phyloP scores from a whole-genome alignment of 64 coral and sea anemone genomes.

The Stichodactyla helianthus region DNA sequence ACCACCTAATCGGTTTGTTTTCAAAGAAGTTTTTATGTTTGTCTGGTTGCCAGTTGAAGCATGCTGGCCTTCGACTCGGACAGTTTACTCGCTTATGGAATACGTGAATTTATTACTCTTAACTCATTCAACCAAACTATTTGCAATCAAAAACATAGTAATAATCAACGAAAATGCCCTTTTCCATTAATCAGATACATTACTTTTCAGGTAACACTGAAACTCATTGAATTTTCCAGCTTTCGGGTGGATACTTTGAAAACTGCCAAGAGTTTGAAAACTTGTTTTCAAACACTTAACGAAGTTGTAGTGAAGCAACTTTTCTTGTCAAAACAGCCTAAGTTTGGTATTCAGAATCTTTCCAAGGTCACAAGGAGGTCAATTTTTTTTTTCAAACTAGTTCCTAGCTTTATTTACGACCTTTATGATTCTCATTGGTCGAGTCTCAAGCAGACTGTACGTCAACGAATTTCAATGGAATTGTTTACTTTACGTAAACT shows the following conservation, averaged over 20 bases:
- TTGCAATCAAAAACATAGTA: conserved; percentile 10
- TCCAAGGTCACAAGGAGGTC: conserved; percentile 11
- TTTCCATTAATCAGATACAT: conserved; percentile 16
- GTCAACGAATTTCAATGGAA: conserved; percentile 18
- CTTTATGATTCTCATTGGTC: conserved; percentile 20
- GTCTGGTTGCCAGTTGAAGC: conserved; percentile 23
- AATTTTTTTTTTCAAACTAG: conserved; percentile 12
- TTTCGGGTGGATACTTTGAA: not conserved
- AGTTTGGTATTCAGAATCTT: not conserved
- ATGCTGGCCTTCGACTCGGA: not conserved
- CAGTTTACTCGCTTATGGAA: not conserved
- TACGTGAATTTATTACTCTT: not conserved
- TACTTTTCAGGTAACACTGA: not conserved
- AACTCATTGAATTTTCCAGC: not conserved
- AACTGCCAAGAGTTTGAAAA: conserved; percentile 15
- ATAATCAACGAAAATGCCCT: not conserved
- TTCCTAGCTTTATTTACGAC: conserved; percentile 12
- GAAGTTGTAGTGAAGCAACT: conserved; percentile 6
- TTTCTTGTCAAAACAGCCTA: not conserved
- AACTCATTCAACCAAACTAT: conserved; percentile 10
- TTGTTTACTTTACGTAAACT: conserved; percentile 23
- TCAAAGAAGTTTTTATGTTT: not conserved
- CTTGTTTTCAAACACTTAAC: conserved; percentile 18
- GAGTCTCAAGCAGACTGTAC: conserved; percentile 1
- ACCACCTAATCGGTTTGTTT: not conserved